These are phyloP conservation scores for Eolophus roseicapilla DNA, from an alignment of 2,113 vertebrate species.

Conservation along the genomic window DNA sequence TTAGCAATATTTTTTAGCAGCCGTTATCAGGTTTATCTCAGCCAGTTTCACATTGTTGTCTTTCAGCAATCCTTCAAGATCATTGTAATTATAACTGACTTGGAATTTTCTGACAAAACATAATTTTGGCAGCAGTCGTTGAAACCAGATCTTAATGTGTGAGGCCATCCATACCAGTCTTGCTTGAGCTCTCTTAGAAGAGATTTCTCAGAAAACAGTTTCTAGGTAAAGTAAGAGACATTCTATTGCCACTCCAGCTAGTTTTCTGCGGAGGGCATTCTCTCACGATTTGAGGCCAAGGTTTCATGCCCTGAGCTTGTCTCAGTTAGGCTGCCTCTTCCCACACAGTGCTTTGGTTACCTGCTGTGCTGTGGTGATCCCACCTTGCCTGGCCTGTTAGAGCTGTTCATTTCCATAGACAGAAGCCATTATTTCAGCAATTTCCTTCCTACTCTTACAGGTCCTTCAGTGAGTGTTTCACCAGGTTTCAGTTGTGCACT, in stretches of 20 bases:
- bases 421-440: not conserved
- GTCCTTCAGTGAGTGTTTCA: not conserved
- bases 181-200: not conserved
- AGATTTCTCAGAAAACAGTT: not conserved
- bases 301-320: not conserved
- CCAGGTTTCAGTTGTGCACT: not conserved
- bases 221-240: not conserved
- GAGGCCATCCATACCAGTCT: not conserved
- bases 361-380: not conserved
- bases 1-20: not conserved
- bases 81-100: slow-evolving; percentile 14
- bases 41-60: not conserved
- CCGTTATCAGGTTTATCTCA: not conserved
- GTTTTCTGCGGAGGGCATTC: not conserved
- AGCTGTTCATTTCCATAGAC: not conserved
- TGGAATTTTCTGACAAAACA: slow-evolving; percentile 39
- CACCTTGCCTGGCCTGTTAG: not conserved
- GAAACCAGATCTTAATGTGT: not conserved
- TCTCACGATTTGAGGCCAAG: not conserved
- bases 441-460: not conserved
- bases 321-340: not conserved
- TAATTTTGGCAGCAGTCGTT: not conserved
- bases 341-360: not conserved
- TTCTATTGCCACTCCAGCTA: not conserved
- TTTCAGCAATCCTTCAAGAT: slow-evolving; percentile 37